phyloP scores from a whole-genome alignment of 2,888 invertebrate species.

The Amphiduros pacificus region DNA sequence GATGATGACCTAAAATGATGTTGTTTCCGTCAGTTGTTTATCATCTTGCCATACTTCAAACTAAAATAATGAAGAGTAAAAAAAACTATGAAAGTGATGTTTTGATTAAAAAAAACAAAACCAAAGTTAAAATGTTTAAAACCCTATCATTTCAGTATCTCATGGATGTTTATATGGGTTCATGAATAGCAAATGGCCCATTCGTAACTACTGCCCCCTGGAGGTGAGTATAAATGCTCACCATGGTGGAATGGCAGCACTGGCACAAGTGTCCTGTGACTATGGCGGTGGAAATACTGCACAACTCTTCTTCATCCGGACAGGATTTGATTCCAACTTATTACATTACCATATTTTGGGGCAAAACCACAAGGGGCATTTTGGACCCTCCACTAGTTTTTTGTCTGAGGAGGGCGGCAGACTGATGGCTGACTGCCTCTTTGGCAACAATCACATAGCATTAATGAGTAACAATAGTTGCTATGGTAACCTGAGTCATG shows the following conservation, averaged over 20 bases:
- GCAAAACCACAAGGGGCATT: conserved; percentile 35
- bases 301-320: conserved; percentile 31
- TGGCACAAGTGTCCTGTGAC: conserved; percentile 31
- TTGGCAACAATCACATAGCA: conserved; percentile 38
- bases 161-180: background rate
- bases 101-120: too few relatives aligned
- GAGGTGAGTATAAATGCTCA: conserved; percentile 35
- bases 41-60: too few relatives aligned
- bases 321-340: conserved; percentile 40
- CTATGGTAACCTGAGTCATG: conserved; percentile 35
- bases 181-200: conserved; percentile 35
- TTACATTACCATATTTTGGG: conserved; percentile 21
- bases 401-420: conserved; percentile 35
- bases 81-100: too few relatives aligned
- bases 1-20: too few relatives aligned
- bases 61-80: too few relatives aligned
- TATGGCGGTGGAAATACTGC: conserved; percentile 39
- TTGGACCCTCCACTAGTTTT: conserved; percentile 31
- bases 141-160: too few relatives aligned
- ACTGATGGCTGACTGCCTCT: conserved; percentile 34
- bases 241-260: conserved; percentile 36
- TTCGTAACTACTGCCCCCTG: conserved; percentile 31
- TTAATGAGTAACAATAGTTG: conserved; percentile 35
- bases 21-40: too few relatives aligned
- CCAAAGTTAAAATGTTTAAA: too few relatives aligned